These are phyloP conservation scores for Zaprionus lineosus DNA, from an alignment of 2,888 invertebrate genomes.

Conservation along the genomic window DNA sequence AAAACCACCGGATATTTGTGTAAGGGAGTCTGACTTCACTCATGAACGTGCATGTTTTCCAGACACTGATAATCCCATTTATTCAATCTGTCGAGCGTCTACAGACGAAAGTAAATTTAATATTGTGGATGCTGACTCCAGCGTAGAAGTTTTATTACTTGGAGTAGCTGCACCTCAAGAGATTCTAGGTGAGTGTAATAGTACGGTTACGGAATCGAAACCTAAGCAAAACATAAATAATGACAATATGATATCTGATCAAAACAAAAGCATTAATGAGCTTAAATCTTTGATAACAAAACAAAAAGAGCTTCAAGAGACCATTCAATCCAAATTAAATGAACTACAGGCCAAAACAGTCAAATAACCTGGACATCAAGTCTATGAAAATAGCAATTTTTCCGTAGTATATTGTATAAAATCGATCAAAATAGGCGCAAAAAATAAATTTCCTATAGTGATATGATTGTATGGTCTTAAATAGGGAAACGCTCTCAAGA, in stretches of 20 bases:
- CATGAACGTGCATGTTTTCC: conserved; percentile 39
- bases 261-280: conserved; percentile 40
- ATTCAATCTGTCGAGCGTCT: conserved; percentile 30
- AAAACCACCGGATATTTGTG: conserved; percentile 39
- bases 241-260: too few relatives aligned
- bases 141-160: conserved; percentile 39
- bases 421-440: too few relatives aligned
- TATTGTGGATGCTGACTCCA: neutral
- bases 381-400: too few relatives aligned
- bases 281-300: conserved; percentile 37
- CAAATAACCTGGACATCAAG: too few relatives aligned
- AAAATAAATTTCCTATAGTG: too few relatives aligned
- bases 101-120: conserved; percentile 2
- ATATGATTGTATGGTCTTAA: too few relatives aligned
- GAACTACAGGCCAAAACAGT: conserved; percentile 33
- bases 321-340: conserved; percentile 51
- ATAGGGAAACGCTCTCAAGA: too few relatives aligned
- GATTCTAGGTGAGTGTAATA: too few relatives aligned
- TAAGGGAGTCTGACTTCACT: conserved; percentile 48
- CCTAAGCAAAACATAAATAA: too few relatives aligned
- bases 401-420: too few relatives aligned
- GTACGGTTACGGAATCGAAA: too few relatives aligned
- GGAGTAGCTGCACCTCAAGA: neutral
- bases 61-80: conserved; percentile 42
- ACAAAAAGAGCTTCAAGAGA: conserved; percentile 42